Conservation (phyloP, 2,888 invertebrate species). For the Merodon equestris region DNA sequence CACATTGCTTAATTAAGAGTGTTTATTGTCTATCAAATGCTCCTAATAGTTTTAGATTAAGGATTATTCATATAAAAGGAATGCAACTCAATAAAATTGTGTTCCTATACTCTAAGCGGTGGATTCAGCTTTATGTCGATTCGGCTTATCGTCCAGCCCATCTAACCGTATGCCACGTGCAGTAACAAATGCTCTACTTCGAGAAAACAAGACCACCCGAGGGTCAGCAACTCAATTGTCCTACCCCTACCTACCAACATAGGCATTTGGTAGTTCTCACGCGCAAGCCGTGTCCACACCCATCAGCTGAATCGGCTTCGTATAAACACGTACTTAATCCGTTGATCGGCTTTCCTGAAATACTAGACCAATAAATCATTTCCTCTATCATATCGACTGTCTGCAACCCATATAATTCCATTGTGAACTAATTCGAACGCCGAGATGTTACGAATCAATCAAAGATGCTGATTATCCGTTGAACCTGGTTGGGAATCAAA, state of each 20-base stretch:
- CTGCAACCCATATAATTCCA: constrained; percentile 54
- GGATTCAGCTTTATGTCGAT: too few relatives aligned
- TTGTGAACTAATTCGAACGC: constrained; percentile 61
- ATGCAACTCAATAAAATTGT: too few relatives aligned
- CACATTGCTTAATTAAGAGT: too few relatives aligned
- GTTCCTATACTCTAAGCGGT: too few relatives aligned
- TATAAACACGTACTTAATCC: constrained; percentile 59
- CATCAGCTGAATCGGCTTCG: constrained; percentile 22
- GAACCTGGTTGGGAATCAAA: constrained; percentile 35
- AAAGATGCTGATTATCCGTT: constrained; percentile 49
- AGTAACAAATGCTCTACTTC: too few relatives aligned
- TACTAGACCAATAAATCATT: constrained; percentile 59
- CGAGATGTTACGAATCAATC: constrained; percentile 62
- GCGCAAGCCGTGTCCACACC: constrained; percentile 51
- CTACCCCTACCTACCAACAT: background rate
- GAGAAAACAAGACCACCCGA: too few relatives aligned
- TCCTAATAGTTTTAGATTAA: too few relatives aligned
- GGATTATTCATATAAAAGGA: too few relatives aligned
- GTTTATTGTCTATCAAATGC: too few relatives aligned
- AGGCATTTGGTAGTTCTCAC: constrained; percentile 28
- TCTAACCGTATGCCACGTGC: too few relatives aligned
- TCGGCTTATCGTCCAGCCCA: too few relatives aligned
- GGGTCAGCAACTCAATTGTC: background rate
- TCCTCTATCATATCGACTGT: constrained; percentile 56
- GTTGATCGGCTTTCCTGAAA: constrained; percentile 58